A percentile compares a stretch with the other conserved stretches of the same genome.
phyloP scores from a whole-genome alignment of 2,888 invertebrate genomes.

The Heteromyza rotundicornis region DNA sequence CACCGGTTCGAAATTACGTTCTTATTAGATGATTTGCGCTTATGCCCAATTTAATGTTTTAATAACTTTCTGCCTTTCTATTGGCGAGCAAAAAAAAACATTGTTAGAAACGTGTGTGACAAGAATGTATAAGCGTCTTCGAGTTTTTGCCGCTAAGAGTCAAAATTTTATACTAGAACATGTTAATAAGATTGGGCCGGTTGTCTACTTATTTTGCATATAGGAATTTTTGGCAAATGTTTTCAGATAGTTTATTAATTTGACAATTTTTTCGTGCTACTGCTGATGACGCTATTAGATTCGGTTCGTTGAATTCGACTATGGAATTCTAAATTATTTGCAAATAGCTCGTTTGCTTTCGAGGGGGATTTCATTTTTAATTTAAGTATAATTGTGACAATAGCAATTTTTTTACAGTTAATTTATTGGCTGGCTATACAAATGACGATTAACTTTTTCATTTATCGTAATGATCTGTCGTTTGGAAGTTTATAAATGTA shows the following conservation, averaged over 20 bases:
- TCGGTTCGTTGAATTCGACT: conserved; percentile 44
- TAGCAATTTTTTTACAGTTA: too few relatives aligned
- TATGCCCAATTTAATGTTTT: conserved; percentile 11
- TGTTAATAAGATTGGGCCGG: not conserved
- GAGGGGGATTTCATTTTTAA: too few relatives aligned
- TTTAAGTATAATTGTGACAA: too few relatives aligned
- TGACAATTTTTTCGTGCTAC: not conserved
- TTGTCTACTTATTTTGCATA: conserved; percentile 9
- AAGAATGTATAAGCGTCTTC: not conserved
- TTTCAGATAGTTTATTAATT: not conserved
- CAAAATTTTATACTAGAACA: not conserved
- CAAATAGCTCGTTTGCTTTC: too few relatives aligned
- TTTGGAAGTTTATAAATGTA: too few relatives aligned
- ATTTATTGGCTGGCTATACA: too few relatives aligned
- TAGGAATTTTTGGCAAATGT: too few relatives aligned
- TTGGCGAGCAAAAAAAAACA: not conserved
- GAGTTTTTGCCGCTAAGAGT: not conserved
- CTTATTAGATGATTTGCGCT: not conserved
- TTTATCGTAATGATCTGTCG: too few relatives aligned
- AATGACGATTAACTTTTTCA: too few relatives aligned
- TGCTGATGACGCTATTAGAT: conserved; percentile 40
- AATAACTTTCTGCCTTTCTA: not conserved
- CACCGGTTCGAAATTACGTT: not conserved
- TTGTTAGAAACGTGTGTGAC: too few relatives aligned
- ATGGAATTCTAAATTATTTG: not conserved